Percentiles rank a stretch among this genome's conserved stretches.
phyloP scores from a whole-genome alignment of 2,797 vertebrate species.

The Neosilurus hyrtlii region DNA sequence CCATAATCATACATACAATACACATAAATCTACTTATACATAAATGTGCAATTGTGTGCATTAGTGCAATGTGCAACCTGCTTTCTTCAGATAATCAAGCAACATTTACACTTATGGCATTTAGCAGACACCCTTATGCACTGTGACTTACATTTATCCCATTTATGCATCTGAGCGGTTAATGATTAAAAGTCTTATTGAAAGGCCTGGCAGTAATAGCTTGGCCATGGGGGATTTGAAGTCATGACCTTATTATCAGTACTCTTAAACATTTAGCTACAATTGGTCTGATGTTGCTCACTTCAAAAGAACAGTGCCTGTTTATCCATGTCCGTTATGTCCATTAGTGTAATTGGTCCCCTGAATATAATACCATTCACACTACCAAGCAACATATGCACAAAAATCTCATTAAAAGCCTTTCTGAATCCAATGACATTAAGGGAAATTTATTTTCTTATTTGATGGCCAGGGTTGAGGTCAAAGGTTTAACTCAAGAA shows the following conservation, averaged over 20 bases:
- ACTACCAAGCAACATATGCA: not conserved
- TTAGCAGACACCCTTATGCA: no score
- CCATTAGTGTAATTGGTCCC: constrained; percentile 18
- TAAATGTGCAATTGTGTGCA: constrained; percentile 10
- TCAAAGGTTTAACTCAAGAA: constrained; percentile 49
- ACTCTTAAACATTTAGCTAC: no score
- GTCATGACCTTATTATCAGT: no score
- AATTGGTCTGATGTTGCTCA: constrained; percentile 11
- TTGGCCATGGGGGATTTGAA: no score
- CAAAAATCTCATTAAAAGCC: constrained; percentile 11
- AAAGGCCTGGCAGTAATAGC: no score
- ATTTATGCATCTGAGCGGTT: no score
- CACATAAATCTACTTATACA: no score
- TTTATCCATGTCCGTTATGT: constrained; percentile 25
- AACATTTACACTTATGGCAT: no score
- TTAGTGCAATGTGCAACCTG: not conserved
- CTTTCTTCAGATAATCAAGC: constrained; percentile 24
- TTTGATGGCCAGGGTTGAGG: constrained; percentile 32
- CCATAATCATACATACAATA: no score
- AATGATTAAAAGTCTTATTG: no score
- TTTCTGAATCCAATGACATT: constrained; percentile 23
- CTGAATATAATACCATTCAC: constrained; percentile 26
- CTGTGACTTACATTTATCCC: no score
- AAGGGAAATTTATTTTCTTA: constrained; percentile 18
- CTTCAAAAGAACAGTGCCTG: constrained; percentile 21